Evolutionary conservation across 2,797 vertebrate genomes (phyloP).

Genomic region (Limnodromus scolopaceus): DNA sequence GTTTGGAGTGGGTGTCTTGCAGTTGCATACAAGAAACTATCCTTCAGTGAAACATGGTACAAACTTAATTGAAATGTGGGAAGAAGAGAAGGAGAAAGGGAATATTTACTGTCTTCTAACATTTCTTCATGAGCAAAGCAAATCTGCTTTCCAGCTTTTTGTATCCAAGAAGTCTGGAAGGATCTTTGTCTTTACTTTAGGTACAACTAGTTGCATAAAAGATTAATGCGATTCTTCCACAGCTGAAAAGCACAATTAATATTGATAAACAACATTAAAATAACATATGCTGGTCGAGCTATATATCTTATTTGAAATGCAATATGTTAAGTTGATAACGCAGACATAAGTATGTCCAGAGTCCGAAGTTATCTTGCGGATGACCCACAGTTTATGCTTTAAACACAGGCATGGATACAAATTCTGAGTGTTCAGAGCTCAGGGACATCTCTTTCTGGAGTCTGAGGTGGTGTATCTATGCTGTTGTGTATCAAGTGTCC

Average conservation of each 20-base stretch:
- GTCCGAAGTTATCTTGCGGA: neutral
- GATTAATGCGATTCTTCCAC: neutral
- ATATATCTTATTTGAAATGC: neutral
- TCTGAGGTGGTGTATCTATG: neutral
- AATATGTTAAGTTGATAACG: neutral
- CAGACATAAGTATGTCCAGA: neutral
- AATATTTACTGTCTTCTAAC: neutral
- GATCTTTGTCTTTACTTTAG: neutral
- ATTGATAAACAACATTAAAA: neutral
- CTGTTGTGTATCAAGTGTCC: neutral
- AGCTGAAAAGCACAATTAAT: neutral
- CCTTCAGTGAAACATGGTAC: neutral
- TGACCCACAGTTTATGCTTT: accelerated
- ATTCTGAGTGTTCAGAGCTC: neutral
- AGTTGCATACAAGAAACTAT: neutral
- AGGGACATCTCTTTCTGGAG: neutral
- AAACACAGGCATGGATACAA: neutral
- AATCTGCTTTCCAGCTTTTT: neutral
- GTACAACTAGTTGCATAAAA: neutral
- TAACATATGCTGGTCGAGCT: neutral
- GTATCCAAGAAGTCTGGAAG: neutral
- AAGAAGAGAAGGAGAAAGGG: neutral
- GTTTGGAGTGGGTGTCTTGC: neutral
- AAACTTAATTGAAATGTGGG: neutral
- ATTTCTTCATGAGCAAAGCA: neutral